These are phyloP conservation scores for Galemys pyrenaicus DNA, from an alignment of 2,113 vertebrate species.

Conservation along the genomic window DNA sequence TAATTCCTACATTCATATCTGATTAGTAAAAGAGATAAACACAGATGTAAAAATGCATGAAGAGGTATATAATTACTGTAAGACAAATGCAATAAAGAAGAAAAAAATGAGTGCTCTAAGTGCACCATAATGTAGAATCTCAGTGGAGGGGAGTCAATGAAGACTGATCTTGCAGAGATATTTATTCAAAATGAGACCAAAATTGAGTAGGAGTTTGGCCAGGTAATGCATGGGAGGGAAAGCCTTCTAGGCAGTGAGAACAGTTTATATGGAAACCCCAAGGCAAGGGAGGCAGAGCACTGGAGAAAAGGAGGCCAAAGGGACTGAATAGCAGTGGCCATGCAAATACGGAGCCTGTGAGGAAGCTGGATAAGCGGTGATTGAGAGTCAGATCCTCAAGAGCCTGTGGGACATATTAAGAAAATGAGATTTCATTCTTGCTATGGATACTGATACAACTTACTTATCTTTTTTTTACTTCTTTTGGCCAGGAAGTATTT, in stretches of 20 bases:
- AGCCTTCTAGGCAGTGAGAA: not conserved
- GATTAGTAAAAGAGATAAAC: not conserved
- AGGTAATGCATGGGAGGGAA: not conserved
- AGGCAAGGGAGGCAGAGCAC: not conserved
- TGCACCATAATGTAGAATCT: not conserved
- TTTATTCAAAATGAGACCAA: not conserved
- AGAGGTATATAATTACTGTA: not conserved
- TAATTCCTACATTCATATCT: not conserved
- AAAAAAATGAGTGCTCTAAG: not conserved
- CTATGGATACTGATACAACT: not conserved
- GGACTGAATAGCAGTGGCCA: not conserved
- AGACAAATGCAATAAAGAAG: not conserved
- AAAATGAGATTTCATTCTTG: not conserved
- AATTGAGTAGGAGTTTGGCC: not conserved
- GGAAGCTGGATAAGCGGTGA: rapidly evolving
- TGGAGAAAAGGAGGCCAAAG: not conserved
- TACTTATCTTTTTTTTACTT: not conserved
- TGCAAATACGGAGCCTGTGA: no score
- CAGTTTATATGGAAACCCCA: not conserved
- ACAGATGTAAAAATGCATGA: not conserved
- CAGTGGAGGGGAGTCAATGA: not conserved
- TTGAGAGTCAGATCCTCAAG: not conserved
- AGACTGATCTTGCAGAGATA: not conserved
- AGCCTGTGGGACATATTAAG: not conserved
- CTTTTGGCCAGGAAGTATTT: not conserved